Evolutionary conservation across 2,113 vertebrate genomes (phyloP).

Genomic region (Grus americana): DNA sequence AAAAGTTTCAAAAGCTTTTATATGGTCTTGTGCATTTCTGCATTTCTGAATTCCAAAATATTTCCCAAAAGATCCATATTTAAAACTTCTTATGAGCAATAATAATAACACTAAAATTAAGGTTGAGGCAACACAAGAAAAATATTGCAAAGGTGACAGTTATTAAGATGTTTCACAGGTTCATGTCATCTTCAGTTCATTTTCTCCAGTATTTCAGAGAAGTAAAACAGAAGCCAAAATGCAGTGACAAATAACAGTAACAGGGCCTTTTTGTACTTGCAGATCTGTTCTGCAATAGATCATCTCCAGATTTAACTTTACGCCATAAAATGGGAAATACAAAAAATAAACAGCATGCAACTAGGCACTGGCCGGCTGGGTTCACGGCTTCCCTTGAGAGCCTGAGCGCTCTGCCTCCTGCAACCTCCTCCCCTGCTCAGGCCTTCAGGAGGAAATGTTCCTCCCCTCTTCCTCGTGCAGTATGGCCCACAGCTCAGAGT

Average conservation of each 20-base stretch:
- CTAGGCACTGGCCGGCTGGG: not conserved
- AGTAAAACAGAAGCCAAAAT: not conserved
- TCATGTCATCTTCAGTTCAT: not conserved
- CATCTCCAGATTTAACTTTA: not conserved
- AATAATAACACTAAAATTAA: not conserved
- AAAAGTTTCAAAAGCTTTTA: not conserved
- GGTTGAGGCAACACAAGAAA: not conserved
- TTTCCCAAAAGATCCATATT: not conserved
- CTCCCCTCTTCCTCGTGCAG: fast-evolving
- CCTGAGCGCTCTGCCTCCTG: not conserved
- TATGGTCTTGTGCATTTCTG: not conserved
- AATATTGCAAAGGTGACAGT: not conserved
- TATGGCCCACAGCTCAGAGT: not conserved
- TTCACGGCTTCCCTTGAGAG: not conserved
- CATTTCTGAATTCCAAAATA: not conserved
- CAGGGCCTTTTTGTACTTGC: not conserved
- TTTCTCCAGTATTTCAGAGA: not conserved
- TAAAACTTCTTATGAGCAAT: not conserved
- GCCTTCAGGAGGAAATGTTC: not conserved
- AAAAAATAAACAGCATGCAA: not conserved
- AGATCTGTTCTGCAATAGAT: not conserved
- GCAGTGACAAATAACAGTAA: not conserved
- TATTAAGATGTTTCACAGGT: not conserved
- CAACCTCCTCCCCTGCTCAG: not conserved
- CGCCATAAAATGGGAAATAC: not conserved